Conservation (phyloP, 2,888 invertebrate genomes). For the Ephialtes manifestator region DNA sequence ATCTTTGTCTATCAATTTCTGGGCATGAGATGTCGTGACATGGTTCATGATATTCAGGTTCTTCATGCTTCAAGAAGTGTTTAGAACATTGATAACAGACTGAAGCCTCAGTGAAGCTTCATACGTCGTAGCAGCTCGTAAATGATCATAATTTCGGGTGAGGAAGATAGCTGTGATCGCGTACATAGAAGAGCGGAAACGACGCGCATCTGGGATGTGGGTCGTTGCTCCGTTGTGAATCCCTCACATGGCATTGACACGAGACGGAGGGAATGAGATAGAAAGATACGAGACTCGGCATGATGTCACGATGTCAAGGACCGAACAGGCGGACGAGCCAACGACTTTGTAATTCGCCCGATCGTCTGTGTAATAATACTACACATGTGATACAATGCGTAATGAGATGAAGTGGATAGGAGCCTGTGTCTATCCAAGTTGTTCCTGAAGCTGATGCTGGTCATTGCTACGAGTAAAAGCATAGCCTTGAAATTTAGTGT, state of each 20-base stretch:
- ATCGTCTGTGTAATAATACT: conserved; percentile 47
- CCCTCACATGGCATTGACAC: conserved; percentile 66
- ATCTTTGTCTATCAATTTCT: too few relatives aligned
- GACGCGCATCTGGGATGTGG: conserved; percentile 67
- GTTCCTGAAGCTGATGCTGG: conserved; percentile 21
- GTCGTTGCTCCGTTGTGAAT: conserved; percentile 69
- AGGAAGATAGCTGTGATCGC: conserved; percentile 50
- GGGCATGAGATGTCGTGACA: background rate
- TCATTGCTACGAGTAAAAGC: conserved; percentile 62
- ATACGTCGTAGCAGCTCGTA: conserved; percentile 39
- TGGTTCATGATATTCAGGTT: background rate
- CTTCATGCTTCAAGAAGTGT: background rate
- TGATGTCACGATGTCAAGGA: conserved; percentile 73
- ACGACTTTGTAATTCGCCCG: conserved; percentile 58
- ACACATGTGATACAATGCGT: conserved; percentile 43
- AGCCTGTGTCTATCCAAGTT: conserved; percentile 26
- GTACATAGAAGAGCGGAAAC: conserved; percentile 49
- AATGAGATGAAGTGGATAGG: conserved; percentile 56
- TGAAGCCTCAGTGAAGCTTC: background rate
- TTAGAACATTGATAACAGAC: background rate
- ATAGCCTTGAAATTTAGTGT: conserved; percentile 65
- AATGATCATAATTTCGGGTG: conserved; percentile 49
- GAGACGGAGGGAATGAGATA: conserved; percentile 32
- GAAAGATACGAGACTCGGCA: conserved; percentile 38
- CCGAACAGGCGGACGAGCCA: conserved; percentile 57